Percentiles rank a stretch among this genome's conserved stretches.
Evolutionary conservation across 2,797 vertebrate species (phyloP).

Genomic region (Gadopsis marmoratus): DNA sequence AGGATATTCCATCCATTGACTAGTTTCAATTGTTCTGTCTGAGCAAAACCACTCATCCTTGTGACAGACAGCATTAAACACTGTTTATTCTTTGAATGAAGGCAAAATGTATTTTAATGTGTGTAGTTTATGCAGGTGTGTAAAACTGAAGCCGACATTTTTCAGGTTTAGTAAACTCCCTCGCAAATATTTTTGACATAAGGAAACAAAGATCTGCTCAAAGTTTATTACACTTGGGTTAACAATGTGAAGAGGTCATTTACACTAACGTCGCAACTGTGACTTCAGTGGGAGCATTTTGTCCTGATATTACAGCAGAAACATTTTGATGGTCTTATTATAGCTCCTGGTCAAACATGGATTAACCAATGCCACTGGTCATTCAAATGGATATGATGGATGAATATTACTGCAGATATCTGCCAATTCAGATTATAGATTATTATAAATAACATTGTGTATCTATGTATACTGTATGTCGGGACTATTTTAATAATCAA

Average conservation of each 20-base stretch:
- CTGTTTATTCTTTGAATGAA: too few species aligned
- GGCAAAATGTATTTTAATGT: not conserved
- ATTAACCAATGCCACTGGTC: not conserved
- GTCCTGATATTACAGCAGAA: not conserved
- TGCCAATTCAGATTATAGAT: not conserved
- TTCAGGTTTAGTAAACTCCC: not conserved
- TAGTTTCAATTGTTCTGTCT: constrained; percentile 6
- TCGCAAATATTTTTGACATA: not conserved
- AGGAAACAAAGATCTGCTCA: not conserved
- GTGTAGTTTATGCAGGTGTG: not conserved
- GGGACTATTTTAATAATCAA: not conserved
- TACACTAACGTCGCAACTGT: not conserved
- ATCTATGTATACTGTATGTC: not conserved
- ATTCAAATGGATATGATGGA: not conserved
- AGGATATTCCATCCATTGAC: not conserved
- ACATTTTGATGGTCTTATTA: not conserved
- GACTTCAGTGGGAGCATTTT: not conserved
- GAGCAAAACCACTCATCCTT: not conserved
- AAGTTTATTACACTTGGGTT: not conserved
- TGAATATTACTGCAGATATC: not conserved
- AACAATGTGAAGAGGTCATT: not conserved
- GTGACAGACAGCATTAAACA: not conserved
- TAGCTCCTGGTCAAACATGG: too few species aligned
- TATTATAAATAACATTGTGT: not conserved
- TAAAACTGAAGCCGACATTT: not conserved